Conservation (phyloP, 2,797 vertebrate genomes). For the Morus bassanus region DNA sequence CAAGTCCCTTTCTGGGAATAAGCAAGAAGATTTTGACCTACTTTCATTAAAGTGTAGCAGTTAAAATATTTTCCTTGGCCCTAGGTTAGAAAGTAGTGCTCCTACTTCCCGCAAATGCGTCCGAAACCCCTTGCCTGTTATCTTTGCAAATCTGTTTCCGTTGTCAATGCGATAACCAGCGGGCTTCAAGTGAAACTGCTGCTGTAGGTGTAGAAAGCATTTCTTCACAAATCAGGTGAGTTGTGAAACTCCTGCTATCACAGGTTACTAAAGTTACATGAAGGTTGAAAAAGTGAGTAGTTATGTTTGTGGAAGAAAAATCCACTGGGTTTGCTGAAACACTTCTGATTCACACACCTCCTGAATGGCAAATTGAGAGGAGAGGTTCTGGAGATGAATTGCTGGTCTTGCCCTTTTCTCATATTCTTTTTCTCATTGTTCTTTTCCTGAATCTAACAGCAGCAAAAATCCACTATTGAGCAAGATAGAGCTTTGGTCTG, state of each 20-base stretch:
- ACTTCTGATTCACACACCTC: not conserved
- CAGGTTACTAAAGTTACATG: not conserved
- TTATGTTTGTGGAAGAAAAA: not conserved
- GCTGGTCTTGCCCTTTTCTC: not conserved
- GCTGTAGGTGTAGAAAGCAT: not conserved
- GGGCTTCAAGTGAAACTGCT: not conserved
- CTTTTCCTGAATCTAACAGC: not conserved
- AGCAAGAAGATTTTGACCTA: slow-evolving; percentile 40
- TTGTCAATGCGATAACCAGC: not conserved
- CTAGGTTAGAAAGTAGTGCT: not conserved
- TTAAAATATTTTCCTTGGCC: not conserved
- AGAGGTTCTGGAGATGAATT: not conserved
- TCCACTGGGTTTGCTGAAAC: not conserved
- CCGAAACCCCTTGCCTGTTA: not conserved
- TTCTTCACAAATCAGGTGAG: not conserved
- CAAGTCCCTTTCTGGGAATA: slow-evolving; percentile 29
- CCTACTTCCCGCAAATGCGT: not conserved
- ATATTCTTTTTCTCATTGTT: not conserved
- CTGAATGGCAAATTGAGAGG: not conserved
- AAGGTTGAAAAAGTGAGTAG: not conserved
- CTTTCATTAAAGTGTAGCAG: not conserved
- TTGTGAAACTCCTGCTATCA: not conserved
- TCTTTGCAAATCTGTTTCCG: not conserved
- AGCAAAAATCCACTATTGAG: not conserved
- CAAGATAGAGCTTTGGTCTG: not conserved